Conservation (phyloP, 2,888 invertebrate species). For the Scaptomyza tumidula region DNA sequence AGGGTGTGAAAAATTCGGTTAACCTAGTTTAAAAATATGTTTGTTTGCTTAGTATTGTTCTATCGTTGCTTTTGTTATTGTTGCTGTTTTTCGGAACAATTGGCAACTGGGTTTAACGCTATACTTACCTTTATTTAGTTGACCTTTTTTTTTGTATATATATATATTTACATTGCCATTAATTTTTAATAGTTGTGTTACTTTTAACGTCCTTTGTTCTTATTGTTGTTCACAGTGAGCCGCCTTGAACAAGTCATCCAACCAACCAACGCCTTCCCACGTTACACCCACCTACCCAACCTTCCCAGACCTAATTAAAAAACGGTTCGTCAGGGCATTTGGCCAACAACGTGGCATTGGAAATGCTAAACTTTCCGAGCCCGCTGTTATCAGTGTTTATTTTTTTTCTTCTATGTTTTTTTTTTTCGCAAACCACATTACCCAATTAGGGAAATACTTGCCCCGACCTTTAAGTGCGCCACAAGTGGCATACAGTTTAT, state of each 20-base stretch:
- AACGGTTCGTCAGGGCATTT: constrained; percentile 42
- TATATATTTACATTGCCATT: constrained; percentile 69
- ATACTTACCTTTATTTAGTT: constrained; percentile 66
- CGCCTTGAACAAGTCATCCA: constrained; percentile 29
- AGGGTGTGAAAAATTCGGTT: constrained; percentile 62
- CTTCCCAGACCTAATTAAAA: constrained; percentile 55
- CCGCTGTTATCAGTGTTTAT: constrained; percentile 44
- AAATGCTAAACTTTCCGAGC: constrained; percentile 33
- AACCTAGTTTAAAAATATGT: constrained; percentile 60
- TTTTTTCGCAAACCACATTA: constrained; percentile 29
- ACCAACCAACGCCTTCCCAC: background rate
- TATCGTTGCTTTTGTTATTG: constrained; percentile 21
- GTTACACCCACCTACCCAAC: background rate
- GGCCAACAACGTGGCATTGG: constrained; percentile 36
- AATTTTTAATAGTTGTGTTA: constrained; percentile 67
- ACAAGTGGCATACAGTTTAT: constrained; percentile 4
- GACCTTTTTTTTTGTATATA: constrained; percentile 30
- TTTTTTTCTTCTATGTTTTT: background rate
- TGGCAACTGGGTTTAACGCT: constrained; percentile 61
- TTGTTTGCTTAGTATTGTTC: constrained; percentile 21
- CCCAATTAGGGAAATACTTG: constrained; percentile 50
- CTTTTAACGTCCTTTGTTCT: constrained; percentile 38
- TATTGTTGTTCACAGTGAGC: constrained; percentile 26
- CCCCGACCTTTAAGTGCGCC: constrained; percentile 18
- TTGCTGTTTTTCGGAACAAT: constrained; percentile 49